Evolutionary conservation across 2,888 invertebrate species (phyloP).

Genomic region (Yponomeuta cagnagella): DNA sequence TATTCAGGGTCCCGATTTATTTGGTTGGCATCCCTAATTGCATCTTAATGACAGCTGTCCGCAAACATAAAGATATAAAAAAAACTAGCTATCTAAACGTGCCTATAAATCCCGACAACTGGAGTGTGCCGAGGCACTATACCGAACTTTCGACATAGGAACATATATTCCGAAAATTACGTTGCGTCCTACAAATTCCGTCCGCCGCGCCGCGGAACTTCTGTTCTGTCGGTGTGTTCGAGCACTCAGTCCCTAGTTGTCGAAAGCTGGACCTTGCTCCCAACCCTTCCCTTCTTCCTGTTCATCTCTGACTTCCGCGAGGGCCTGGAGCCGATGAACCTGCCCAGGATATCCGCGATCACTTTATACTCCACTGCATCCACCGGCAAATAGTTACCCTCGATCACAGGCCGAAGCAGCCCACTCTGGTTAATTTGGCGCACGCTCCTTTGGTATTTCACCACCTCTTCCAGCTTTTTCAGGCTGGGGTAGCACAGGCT

Average conservation of each 20-base stretch:
- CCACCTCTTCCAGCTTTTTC: not conserved
- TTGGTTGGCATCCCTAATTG: too few relatives aligned
- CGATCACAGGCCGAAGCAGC: not conserved
- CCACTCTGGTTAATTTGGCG: not conserved
- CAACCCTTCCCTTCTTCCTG: not conserved
- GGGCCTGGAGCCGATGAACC: not conserved
- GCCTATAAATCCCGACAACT: too few relatives aligned
- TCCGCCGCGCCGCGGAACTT: too few relatives aligned
- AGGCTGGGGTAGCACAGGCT: not conserved
- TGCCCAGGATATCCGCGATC: not conserved
- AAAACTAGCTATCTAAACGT: too few relatives aligned
- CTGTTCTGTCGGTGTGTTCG: too few relatives aligned
- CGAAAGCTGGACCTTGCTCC: conserved; percentile 36
- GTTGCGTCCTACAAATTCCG: too few relatives aligned
- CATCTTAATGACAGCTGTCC: too few relatives aligned
- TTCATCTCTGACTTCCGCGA: not conserved
- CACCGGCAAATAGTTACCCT: not conserved
- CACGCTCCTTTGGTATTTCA: not conserved
- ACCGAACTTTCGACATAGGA: too few relatives aligned
- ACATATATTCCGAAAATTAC: too few relatives aligned
- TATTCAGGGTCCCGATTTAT: too few relatives aligned
- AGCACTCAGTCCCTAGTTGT: not conserved
- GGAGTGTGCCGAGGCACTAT: too few relatives aligned
- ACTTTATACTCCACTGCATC: not conserved
- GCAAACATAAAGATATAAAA: too few relatives aligned